phyloP scores from a whole-genome alignment of 2,797 vertebrate genomes.

The Columba guinea region DNA sequence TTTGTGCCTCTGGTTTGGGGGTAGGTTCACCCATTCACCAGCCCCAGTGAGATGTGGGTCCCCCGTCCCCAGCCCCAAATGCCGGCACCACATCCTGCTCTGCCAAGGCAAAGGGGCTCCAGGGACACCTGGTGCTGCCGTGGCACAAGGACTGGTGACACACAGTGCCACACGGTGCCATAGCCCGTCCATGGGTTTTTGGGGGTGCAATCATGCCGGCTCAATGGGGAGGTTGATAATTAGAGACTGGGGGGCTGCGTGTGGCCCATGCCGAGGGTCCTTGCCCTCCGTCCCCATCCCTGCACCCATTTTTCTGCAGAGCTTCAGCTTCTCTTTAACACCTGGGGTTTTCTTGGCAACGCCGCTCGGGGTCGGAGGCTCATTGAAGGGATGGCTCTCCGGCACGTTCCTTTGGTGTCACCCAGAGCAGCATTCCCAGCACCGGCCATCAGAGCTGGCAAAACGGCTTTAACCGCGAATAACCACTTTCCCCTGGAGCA shows the following conservation, averaged over 20 bases:
- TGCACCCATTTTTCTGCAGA: background rate
- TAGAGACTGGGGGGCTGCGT: background rate
- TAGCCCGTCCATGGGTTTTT: background rate
- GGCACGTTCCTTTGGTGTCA: background rate
- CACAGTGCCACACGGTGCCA: rapidly evolving
- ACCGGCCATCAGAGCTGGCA: background rate
- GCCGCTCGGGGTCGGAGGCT: background rate
- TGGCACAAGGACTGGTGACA: background rate
- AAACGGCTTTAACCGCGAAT: background rate
- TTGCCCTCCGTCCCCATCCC: background rate
- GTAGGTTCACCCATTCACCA: background rate
- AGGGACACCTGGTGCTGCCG: too few species aligned
- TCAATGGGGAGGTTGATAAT: background rate
- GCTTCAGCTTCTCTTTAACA: background rate
- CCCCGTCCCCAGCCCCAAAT: background rate
- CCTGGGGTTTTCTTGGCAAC: background rate
- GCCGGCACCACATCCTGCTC: background rate
- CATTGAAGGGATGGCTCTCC: background rate
- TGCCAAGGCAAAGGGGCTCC: background rate
- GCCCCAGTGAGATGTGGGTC: background rate
- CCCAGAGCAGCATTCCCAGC: rapidly evolving
- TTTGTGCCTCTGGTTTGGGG: background rate
- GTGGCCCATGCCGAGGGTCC: background rate
- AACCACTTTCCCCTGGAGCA: background rate
- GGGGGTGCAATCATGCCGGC: background rate